Conservation (phyloP, 1,140 invertebrate genomes). For the Goniozus legneri region DNA sequence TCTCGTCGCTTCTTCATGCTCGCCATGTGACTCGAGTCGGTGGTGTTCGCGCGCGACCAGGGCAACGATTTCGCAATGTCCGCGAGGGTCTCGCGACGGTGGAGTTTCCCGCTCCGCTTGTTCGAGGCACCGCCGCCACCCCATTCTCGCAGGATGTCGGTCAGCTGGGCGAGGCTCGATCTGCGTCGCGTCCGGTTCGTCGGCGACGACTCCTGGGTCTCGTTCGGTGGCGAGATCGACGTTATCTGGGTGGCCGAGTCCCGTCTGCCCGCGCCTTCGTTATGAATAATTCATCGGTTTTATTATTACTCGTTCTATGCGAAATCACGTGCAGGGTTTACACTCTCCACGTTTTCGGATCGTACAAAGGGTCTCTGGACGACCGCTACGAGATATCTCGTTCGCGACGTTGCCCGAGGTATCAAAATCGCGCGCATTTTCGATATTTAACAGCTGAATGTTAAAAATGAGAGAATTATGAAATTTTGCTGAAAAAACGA, state of each 20-base stretch:
- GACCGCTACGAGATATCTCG: too few relatives aligned
- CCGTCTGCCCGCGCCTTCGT: constrained; percentile 65
- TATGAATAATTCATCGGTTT: too few relatives aligned
- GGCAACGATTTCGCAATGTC: constrained; percentile 72
- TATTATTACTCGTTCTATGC: too few relatives aligned
- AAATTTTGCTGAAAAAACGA: too few relatives aligned
- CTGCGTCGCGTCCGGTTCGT: constrained; percentile 69
- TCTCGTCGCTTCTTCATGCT: constrained; percentile 67
- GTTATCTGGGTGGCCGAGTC: constrained; percentile 87
- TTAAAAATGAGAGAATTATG: too few relatives aligned
- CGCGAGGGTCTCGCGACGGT: constrained; percentile 77
- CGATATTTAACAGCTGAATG: constrained; percentile 7
- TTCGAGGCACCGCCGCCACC: constrained; percentile 66
- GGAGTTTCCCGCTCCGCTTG: constrained; percentile 65
- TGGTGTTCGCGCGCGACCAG: constrained; percentile 62
- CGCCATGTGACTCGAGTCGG: constrained; percentile 50
- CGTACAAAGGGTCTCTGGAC: too few relatives aligned
- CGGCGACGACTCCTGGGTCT: constrained; percentile 62
- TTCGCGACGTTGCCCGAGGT: too few relatives aligned
- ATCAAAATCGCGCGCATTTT: not conserved
- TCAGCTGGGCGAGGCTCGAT: constrained; percentile 81
- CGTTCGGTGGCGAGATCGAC: constrained; percentile 74
- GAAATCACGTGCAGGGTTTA: too few relatives aligned
- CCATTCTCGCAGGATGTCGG: constrained; percentile 83
- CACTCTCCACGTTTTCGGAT: too few relatives aligned